phyloP scores from a whole-genome alignment of 2,888 invertebrate species.

The Ptycholaimellus sp. region DNA sequence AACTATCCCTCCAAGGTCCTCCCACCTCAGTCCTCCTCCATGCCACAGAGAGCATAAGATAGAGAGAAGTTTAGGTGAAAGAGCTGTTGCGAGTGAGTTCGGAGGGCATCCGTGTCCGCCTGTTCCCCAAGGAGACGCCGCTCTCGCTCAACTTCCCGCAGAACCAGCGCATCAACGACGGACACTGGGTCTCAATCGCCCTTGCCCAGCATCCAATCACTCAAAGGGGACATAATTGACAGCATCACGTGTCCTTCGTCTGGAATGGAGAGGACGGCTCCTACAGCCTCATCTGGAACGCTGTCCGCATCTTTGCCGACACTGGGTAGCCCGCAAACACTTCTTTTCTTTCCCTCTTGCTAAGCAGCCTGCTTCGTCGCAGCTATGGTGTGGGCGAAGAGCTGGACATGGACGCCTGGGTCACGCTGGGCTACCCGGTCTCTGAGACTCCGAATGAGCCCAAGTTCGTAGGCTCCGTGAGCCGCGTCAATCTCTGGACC shows the following conservation, averaged over 20 bases:
- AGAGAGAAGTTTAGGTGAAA: no score
- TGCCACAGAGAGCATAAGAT: no score
- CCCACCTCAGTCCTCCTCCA: no score
- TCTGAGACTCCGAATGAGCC: slow-evolving; percentile 32
- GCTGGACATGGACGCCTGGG: slow-evolving; percentile 64
- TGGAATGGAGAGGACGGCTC: slow-evolving; percentile 68
- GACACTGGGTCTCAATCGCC: slow-evolving; percentile 53
- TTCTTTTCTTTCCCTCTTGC: no score
- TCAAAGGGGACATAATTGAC: not conserved
- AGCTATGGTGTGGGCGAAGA: slow-evolving; percentile 55
- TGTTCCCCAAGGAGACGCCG: slow-evolving; percentile 45
- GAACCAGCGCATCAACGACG: slow-evolving; percentile 48
- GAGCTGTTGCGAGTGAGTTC: slow-evolving; percentile 71
- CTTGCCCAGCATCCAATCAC: not conserved
- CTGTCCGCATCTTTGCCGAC: slow-evolving; percentile 68
- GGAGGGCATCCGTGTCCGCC: slow-evolving; percentile 66
- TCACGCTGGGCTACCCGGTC: slow-evolving; percentile 65
- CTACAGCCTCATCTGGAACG: slow-evolving; percentile 73
- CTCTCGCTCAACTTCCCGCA: slow-evolving; percentile 13
- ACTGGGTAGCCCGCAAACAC: no score
- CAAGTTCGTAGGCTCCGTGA: slow-evolving; percentile 46
- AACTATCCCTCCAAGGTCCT: slow-evolving; percentile 42
- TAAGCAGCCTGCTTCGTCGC: no score
- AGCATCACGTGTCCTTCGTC: slow-evolving; percentile 55
- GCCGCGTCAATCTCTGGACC: slow-evolving; percentile 79